phyloP scores from a whole-genome alignment of 2,797 vertebrate genomes.

The Trachurus trachurus region DNA sequence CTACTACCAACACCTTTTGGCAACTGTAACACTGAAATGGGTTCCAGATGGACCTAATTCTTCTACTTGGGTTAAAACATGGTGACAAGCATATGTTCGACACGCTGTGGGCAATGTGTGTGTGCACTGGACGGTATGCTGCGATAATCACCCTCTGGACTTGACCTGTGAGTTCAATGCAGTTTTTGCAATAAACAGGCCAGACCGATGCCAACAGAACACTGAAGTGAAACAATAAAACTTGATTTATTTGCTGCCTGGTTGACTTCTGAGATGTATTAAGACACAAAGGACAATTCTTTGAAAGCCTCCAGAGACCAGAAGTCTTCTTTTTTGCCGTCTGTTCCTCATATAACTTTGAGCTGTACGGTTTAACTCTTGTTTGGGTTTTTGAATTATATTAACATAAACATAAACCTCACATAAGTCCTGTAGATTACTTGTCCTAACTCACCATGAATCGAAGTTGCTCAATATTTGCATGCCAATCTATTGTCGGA shows the following conservation, averaged over 20 bases:
- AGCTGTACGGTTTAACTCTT: constrained; percentile 13
- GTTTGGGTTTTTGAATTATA: constrained; percentile 6
- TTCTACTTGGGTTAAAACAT: constrained; percentile 40
- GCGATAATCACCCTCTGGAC: neutral
- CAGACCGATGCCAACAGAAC: constrained; percentile 13
- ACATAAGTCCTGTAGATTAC: neutral
- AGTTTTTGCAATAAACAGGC: constrained; percentile 30
- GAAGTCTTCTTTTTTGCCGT: constrained; percentile 11
- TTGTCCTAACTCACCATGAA: neutral
- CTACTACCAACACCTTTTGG: constrained; percentile 63
- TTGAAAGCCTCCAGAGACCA: constrained; percentile 12
- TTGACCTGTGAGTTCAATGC: constrained; percentile 12
- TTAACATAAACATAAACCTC: neutral
- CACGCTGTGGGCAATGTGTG: constrained; percentile 26
- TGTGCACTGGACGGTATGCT: constrained; percentile 3
- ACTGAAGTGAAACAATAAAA: constrained; percentile 30
- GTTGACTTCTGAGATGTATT: constrained; percentile 40
- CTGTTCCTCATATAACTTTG: constrained; percentile 20
- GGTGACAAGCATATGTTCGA: constrained; percentile 44
- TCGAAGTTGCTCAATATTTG: constrained; percentile 6
- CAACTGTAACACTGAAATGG: constrained; percentile 54
- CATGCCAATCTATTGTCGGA: neutral
- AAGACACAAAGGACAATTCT: constrained; percentile 29
- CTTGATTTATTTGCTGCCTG: constrained; percentile 22
- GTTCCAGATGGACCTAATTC: constrained; percentile 67